Evolutionary conservation across 2,888 invertebrate genomes (phyloP), one percentile per base, ranked within the genome.

Genomic region (Rambutsinella grinnellia): DNA sequence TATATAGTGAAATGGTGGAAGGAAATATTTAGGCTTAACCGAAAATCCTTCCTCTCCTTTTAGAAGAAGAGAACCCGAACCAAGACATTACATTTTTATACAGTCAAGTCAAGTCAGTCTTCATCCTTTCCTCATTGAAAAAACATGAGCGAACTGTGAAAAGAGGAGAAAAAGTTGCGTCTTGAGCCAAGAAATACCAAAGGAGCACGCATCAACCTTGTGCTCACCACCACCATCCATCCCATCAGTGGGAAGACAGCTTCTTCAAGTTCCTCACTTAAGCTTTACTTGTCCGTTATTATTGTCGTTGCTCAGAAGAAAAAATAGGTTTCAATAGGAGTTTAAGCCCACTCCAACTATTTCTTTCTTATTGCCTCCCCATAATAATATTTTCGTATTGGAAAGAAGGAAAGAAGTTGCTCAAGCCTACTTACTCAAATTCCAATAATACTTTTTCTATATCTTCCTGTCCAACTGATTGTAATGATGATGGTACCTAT

Each of bases 191-290:
- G 63, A 68, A 67, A 75, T 74, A 27, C 28, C 61, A 67, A 62
- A 36, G 62, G 75, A 75, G 62, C 75, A 75, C 75, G 75, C 75
- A 75, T 61, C 75, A 75, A 68, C 75, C 75, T 67, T 75, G 75
- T 75, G 75, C 75, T 74, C 67, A 36, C 21, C 17, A 56, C 23
- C 10, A 68, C 6, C 13, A 36, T 36, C 36, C 13, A 36, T 36
- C 36, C 36, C 13, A 36, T 49, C n/a, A 3, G 17, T 13, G 3
- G 13, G n/a, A n/a, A 8, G 17, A 49, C 13, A 49, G 49, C 17
- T 49, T 49, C 17, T 17, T n/a, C 53, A 54, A n/a, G 36, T 53
- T 57, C 58, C 23, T 21, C 49, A 28, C 51, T 58, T 46, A 60
- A 36, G 53, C 21, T 53, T 46, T n/a, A 21, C 60, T 66, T 72